These are phyloP conservation scores for Capreolus pygargus DNA, from an alignment of 2,113 vertebrate genomes.

Conservation along the genomic window DNA sequence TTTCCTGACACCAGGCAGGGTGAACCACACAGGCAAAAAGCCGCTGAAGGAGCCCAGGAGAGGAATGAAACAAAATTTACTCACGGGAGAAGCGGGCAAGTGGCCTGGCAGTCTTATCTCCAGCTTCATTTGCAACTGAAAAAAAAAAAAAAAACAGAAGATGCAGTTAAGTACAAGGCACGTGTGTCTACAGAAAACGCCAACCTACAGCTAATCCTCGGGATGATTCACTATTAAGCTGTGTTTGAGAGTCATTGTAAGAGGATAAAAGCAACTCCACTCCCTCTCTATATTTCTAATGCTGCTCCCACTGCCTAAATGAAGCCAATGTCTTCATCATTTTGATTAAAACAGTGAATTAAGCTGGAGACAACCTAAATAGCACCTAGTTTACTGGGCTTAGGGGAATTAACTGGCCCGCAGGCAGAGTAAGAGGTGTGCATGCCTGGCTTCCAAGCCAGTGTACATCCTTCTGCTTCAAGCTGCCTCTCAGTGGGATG, in stretches of 20 bases:
- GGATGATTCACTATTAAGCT: too few species aligned
- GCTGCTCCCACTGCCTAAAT: not conserved
- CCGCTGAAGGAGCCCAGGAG: not conserved
- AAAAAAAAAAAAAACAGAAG: slow-evolving; percentile 32
- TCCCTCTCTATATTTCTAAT: not conserved
- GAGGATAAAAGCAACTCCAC: not conserved
- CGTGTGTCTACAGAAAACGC: not conserved
- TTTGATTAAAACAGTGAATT: not conserved
- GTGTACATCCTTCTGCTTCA: rapidly evolving
- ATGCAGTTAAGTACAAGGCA: not conserved
- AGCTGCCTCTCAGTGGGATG: not conserved
- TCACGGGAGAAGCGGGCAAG: slow-evolving; percentile 91
- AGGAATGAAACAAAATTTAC: slow-evolving; percentile 67
- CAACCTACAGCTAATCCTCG: not conserved
- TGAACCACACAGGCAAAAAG: not conserved
- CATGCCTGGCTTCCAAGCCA: not conserved
- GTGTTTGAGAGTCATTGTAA: not conserved
- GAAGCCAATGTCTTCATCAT: not conserved
- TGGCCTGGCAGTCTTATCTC: slow-evolving; percentile 86
- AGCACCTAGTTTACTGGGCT: not conserved
- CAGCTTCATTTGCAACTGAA: slow-evolving; percentile 94
- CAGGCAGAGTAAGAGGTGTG: not conserved
- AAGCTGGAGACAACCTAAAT: not conserved
- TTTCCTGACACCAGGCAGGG: not conserved
- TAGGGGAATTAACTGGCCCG: not conserved